phyloP scores from a whole-genome alignment of 2,888 invertebrate genomes.

The Melolontha melolontha region DNA sequence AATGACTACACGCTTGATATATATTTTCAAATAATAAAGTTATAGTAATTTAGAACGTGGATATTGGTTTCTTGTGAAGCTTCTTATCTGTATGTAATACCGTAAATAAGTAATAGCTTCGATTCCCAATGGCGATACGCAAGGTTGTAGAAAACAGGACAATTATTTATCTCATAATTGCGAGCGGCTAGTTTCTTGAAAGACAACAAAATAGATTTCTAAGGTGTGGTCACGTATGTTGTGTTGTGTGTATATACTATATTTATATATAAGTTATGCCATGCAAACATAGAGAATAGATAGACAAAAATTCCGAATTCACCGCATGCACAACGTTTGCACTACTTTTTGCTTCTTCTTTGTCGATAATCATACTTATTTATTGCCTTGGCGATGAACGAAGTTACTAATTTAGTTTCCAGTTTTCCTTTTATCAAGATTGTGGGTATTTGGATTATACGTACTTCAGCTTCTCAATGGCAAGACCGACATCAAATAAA shows the following conservation, averaged over 20 bases:
- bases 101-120: slow-evolving; percentile 36
- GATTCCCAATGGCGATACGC: slow-evolving; percentile 37
- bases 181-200: slow-evolving; percentile 27
- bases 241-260: neutral
- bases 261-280: too few relatives aligned
- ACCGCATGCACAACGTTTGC: too few relatives aligned
- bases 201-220: slow-evolving; percentile 29
- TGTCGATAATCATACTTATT: slow-evolving; percentile 19
- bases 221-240: slow-evolving; percentile 23
- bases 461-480: neutral
- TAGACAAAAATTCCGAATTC: too few relatives aligned
- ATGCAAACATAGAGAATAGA: too few relatives aligned
- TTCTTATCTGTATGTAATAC: neutral
- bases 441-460: neutral
- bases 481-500: too few relatives aligned
- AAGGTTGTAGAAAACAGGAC: slow-evolving; percentile 31
- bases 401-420: slow-evolving; percentile 16
- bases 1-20: too few relatives aligned
- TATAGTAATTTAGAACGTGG: too few relatives aligned
- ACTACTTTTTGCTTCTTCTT: neutral
- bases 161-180: slow-evolving; percentile 36
- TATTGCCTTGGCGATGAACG: slow-evolving; percentile 3
- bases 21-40: too few relatives aligned
- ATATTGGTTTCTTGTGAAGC: too few relatives aligned
- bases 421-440: slow-evolving; percentile 4